Evolutionary conservation across 2,888 invertebrate genomes (phyloP), one percentile per base, ranked within the genome.

Genomic region (Boloria selene): DNA sequence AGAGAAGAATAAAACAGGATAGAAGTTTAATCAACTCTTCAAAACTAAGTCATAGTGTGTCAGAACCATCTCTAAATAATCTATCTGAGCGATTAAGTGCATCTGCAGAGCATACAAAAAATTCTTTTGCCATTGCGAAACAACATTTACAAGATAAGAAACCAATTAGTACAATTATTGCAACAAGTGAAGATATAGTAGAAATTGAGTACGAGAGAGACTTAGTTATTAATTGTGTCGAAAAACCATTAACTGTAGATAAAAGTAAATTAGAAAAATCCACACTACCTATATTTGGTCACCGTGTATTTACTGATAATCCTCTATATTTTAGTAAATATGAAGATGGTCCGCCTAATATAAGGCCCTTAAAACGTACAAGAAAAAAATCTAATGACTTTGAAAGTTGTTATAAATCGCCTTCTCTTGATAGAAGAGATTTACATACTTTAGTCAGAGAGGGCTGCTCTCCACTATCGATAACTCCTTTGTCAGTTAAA

Each of bases 401-500:
- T 70, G 88, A 90, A 79, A 92, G 87, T 76, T 89, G 88, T 0
- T 90, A 88, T 62, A 90, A 88, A 74, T 89, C 90, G 2, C 89
- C 92, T 6, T 87, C 90, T 47, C 83, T 91, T 77, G 80, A 93
- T 82, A 87, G 91, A 70, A 87, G 77, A 76, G 88, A 92, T 74
- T 75, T 81, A 18, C 91, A 92, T 73, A 70, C 86, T 31, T 77
- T 91, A 73, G 78, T 91, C 38, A 85, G 90, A 76, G 89, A 90
- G n/a, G 90, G 82, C 0, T 91, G 90, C 74, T 92, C 92, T 44
- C 92, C 91, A 52, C 83, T 90, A 6, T 93, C 91, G 65, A 88
- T 94, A 31, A 94, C 94, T 26, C 94, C 95, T 69, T 84, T 95
- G 75, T 94, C 95, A 68, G 88, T 89, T 66, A 93, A 93, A 75